Conservation (phyloP, 2,888 invertebrate species). For the Allolobophora icterica region DNA sequence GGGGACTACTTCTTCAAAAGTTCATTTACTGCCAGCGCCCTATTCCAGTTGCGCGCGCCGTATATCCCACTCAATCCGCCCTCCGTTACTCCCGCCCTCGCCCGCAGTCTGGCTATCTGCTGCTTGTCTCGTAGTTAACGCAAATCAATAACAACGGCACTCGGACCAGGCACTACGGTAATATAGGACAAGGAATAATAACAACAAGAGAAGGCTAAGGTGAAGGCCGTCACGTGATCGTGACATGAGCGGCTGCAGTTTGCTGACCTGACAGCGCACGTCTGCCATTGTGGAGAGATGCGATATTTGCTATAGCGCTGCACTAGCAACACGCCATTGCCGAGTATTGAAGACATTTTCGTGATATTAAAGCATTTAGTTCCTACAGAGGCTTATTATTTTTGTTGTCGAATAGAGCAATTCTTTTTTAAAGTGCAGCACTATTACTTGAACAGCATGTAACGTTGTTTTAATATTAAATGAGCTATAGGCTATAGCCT, state of each 20-base stretch:
- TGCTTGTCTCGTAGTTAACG: neutral
- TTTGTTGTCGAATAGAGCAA: neutral
- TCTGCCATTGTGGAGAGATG: neutral
- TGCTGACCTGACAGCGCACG: neutral
- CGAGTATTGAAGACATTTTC: neutral
- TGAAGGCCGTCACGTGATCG: conserved; percentile 28
- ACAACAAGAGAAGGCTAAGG: neutral
- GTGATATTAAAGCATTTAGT: too few relatives aligned
- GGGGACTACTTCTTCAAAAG: neutral
- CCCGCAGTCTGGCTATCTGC: neutral
- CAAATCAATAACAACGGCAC: conserved; percentile 23
- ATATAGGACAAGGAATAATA: neutral
- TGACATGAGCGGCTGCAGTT: neutral
- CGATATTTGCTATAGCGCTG: neutral
- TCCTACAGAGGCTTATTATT: neutral
- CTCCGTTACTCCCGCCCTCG: neutral
- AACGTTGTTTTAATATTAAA: neutral
- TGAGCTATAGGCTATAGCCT: neutral
- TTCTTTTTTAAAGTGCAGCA: neutral
- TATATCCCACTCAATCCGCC: neutral
- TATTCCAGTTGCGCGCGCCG: neutral
- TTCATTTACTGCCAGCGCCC: neutral
- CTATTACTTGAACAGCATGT: neutral
- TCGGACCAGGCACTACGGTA: conserved; percentile 18
- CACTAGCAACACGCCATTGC: neutral